Base-by-base conservation (phyloP, 2,113 vertebrate genomes). In the Serilophus lunatus region DNA sequence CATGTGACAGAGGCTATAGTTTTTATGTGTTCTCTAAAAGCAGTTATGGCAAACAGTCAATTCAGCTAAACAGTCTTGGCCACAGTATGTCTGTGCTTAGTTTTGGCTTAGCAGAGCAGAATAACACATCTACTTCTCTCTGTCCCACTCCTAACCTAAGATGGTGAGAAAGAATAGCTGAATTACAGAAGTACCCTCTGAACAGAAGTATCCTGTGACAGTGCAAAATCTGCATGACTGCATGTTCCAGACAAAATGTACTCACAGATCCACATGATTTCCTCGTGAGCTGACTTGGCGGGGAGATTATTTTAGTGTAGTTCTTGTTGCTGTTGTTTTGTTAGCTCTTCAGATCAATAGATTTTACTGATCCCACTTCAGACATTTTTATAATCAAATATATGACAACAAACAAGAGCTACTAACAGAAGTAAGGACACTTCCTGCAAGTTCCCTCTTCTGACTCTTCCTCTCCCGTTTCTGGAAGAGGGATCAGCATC, bases 131-230 rank as follows among this genome's bases (percentile, higher is more conserved):
- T 49, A 90, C 88, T 92, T 92, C 86, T 86, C 31, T 94, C 51
- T 90, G 56, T 76, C 86, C 56, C 49, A 35, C n/a, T 90, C 66
- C 72, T 68, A 84, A 75, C 49, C 44, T 76, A 81, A 78, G 61
- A 93, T 93, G 71, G 45, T 95, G 86, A 94, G 90, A 95, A 95
- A 96, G n/a, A 93, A 71, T 15, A 84, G 69, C 69, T 91, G 81
- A 97, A 93, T 94, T 97, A 95, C 92, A 79, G 93, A 95, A 96
- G 90, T 95, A 78, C 49, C 82, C 86, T 90, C 86, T 84, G 80
- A 86, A 86, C 72, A 88, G 71, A 95, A 93, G 86, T 86, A 88
- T 93, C 82, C 86, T 92, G 65, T 94, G 92, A 94, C 88, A 81
- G 49, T 49, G 72, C 72, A 88, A 95, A 93, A 75, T 92, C 56